Conservation (phyloP, 2,113 vertebrate genomes). For the Typhlomys cinereus region DNA sequence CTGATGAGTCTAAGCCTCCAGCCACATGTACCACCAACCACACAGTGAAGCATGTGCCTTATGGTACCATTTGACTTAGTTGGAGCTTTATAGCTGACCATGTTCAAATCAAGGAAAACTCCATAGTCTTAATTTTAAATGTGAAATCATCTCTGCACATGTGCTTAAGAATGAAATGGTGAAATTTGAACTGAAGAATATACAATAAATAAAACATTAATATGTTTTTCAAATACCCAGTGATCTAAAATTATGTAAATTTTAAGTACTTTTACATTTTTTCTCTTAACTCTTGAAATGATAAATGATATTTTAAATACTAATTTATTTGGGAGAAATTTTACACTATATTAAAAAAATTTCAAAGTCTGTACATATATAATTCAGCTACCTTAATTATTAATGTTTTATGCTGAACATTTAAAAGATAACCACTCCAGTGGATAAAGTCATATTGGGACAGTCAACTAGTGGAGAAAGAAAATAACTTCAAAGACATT, state of each 20-base stretch:
- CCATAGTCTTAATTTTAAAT: not conserved
- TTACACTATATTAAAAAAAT: conserved; percentile 45
- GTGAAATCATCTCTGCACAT: not conserved
- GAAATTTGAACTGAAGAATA: not conserved
- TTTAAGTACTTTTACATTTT: conserved; percentile 38
- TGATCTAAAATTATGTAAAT: conserved; percentile 65
- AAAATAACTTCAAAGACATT: conserved; percentile 57
- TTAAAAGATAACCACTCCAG: not conserved
- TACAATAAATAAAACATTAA: not conserved
- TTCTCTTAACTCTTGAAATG: conserved; percentile 51
- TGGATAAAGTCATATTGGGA: not conserved
- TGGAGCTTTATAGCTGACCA: conserved; percentile 85
- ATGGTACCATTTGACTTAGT: conserved; percentile 80
- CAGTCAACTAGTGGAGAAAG: not conserved
- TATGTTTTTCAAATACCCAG: conserved; percentile 66
- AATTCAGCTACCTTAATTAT: not conserved
- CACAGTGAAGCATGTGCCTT: not conserved
- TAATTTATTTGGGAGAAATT: conserved; percentile 50
- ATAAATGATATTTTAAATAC: conserved; percentile 59
- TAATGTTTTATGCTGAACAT: not conserved
- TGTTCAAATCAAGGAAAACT: not conserved
- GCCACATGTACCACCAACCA: not conserved
- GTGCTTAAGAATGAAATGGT: conserved; percentile 14
- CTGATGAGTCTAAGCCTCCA: too few relatives aligned
- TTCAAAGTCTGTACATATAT: not conserved